Evolutionary conservation across 1,140 invertebrate species (phyloP).

Genomic region (Oppia nitens): DNA sequence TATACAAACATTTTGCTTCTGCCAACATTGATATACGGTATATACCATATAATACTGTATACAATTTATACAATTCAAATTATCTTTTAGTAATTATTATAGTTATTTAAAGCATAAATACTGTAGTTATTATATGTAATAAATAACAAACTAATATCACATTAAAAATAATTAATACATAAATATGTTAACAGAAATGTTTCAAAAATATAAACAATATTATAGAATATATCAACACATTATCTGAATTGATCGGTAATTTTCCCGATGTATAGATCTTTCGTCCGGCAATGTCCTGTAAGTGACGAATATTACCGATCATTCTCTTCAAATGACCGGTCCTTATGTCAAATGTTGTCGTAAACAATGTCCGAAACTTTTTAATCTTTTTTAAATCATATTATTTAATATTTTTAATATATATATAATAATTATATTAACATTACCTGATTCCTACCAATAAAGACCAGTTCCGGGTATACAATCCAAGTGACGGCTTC

Average conservation of each 20-base stretch:
- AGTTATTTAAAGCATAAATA: too few species aligned
- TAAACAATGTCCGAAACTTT: constrained; percentile 4
- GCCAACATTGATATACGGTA: too few species aligned
- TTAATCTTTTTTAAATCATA: not conserved
- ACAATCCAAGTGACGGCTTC: constrained; percentile 31
- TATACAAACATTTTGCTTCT: too few species aligned
- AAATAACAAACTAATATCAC: too few species aligned
- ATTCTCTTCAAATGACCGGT: not conserved
- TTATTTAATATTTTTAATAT: not conserved
- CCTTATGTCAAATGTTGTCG: not conserved
- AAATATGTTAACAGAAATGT: too few species aligned
- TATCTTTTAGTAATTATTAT: too few species aligned
- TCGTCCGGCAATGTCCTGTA: constrained; percentile 5
- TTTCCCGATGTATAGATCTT: constrained; percentile 5
- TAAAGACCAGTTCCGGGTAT: constrained; percentile 24
- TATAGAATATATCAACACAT: too few species aligned
- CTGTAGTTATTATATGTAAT: too few species aligned
- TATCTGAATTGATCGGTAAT: not conserved
- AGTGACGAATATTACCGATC: constrained; percentile 7
- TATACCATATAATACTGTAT: too few species aligned
- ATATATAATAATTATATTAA: not conserved
- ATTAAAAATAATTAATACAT: too few species aligned
- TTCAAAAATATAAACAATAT: too few species aligned
- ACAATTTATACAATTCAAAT: too few species aligned
- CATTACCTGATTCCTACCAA: constrained; percentile 15